phyloP scores from a whole-genome alignment of 2,797 vertebrate species.

The Leptodactylus fallax region DNA sequence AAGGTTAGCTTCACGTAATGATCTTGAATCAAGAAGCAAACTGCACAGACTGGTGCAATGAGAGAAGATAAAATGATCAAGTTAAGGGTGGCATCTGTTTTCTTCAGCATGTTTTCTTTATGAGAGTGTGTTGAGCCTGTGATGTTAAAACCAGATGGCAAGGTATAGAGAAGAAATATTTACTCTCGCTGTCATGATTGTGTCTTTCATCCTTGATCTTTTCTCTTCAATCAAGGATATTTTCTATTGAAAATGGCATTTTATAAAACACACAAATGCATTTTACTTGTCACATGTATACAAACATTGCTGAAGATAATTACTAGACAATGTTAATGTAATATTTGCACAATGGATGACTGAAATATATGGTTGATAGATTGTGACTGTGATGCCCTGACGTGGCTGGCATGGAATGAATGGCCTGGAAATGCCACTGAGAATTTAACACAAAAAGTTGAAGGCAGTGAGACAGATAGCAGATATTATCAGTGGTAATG shows the following conservation, averaged over 20 bases:
- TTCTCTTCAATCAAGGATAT: neutral
- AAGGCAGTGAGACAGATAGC: neutral
- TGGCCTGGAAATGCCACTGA: conserved; percentile 10
- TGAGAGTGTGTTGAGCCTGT: conserved; percentile 18
- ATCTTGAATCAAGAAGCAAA: conserved; percentile 35
- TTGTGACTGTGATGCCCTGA: neutral
- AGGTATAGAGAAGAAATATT: conserved; percentile 52
- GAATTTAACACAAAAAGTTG: conserved; percentile 10
- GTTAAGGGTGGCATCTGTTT: conserved; percentile 54
- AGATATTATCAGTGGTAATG: conserved; percentile 18
- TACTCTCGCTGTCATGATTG: neutral
- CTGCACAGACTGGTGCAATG: conserved; percentile 1
- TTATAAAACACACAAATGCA: conserved; percentile 2
- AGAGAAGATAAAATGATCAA: conserved; percentile 32
- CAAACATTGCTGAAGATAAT: neutral
- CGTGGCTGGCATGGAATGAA: neutral
- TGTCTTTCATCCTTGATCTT: neutral
- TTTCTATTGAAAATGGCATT: neutral
- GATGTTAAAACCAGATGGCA: conserved; percentile 46
- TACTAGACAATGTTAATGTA: neutral
- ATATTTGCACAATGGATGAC: neutral
- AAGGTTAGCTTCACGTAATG: conserved; percentile 17
- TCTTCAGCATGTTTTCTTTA: conserved; percentile 24
- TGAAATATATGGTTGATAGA: neutral
- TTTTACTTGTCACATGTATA: neutral